A percentile compares a stretch with the other conserved stretches of the same genome.
Evolutionary conservation across 2,888 invertebrate genomes (phyloP).

Genomic region (Drosophila hamatofila): DNA sequence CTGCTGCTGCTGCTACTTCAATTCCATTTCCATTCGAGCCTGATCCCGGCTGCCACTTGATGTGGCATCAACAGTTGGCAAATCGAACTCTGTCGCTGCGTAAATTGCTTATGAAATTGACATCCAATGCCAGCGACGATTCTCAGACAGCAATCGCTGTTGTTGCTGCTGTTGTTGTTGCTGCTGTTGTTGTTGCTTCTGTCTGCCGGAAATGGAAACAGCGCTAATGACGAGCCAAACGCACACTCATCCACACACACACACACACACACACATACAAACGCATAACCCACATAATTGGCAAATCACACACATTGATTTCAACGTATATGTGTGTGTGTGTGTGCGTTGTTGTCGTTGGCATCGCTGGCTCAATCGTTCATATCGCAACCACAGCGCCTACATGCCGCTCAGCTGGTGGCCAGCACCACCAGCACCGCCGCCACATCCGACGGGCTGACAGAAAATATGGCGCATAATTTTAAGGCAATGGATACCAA

Average conservation of each 20-base stretch:
- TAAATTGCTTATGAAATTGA: slow-evolving; percentile 82
- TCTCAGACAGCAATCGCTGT: slow-evolving; percentile 20
- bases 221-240: slow-evolving; percentile 79
- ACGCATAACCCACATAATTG: slow-evolving; percentile 76
- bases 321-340: slow-evolving; percentile 51
- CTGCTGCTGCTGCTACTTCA: slow-evolving; percentile 4
- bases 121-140: slow-evolving; percentile 64
- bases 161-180: background rate
- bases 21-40: slow-evolving; percentile 29
- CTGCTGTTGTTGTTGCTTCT: slow-evolving; percentile 45
- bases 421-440: slow-evolving; percentile 10
- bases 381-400: slow-evolving; percentile 64
- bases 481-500: slow-evolving; percentile 74
- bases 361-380: slow-evolving; percentile 76
- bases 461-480: slow-evolving; percentile 79
- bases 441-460: slow-evolving; percentile 54
- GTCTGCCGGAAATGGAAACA: slow-evolving; percentile 81
- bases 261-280: background rate
- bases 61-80: slow-evolving; percentile 77
- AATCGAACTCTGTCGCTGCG: slow-evolving; percentile 73
- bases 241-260: slow-evolving; percentile 35
- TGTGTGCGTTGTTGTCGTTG: slow-evolving; percentile 57
- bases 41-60: slow-evolving; percentile 27
- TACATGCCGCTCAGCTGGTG: slow-evolving; percentile 36
- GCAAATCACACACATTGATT: slow-evolving; percentile 82